Conservation (phyloP, 2,888 invertebrate species). For the Spilosoma lubricipeda region DNA sequence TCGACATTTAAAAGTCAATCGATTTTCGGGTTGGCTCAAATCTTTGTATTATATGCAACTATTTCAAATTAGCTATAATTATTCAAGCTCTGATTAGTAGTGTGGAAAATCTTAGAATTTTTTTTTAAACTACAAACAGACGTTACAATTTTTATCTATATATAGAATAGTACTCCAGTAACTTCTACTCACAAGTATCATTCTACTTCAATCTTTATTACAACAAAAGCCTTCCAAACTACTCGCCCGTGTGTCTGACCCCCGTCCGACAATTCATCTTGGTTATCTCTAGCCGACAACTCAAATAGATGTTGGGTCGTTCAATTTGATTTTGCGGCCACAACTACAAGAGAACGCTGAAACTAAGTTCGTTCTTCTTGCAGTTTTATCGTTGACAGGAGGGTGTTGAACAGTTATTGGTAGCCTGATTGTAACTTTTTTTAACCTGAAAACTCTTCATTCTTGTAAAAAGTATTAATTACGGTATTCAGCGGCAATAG, state of each 20-base stretch:
- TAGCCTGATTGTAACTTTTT: background rate
- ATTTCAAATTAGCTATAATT: too few relatives aligned
- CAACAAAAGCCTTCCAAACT: background rate
- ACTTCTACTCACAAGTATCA: background rate
- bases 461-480: too few relatives aligned
- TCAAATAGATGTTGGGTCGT: conserved; percentile 25
- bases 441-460: background rate
- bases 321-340: conserved; percentile 24
- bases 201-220: conserved; percentile 5
- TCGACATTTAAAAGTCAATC: too few relatives aligned
- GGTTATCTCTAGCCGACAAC: conserved; percentile 32
- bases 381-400: background rate
- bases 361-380: background rate
- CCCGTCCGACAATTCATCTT: conserved; percentile 27
- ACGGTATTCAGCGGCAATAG: too few relatives aligned
- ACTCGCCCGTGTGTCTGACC: conserved; percentile 5
- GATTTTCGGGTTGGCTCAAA: too few relatives aligned
- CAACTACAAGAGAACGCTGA: background rate
- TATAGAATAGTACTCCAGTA: background rate
- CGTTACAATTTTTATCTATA: too few relatives aligned
- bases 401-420: background rate
- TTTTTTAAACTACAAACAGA: too few relatives aligned
- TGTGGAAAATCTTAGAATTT: too few relatives aligned
- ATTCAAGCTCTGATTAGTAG: too few relatives aligned
- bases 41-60: too few relatives aligned